Percentiles rank a stretch among this genome's conserved stretches.
phyloP scores from a whole-genome alignment of 2,797 vertebrate genomes.

The Muscicapa comitata region DNA sequence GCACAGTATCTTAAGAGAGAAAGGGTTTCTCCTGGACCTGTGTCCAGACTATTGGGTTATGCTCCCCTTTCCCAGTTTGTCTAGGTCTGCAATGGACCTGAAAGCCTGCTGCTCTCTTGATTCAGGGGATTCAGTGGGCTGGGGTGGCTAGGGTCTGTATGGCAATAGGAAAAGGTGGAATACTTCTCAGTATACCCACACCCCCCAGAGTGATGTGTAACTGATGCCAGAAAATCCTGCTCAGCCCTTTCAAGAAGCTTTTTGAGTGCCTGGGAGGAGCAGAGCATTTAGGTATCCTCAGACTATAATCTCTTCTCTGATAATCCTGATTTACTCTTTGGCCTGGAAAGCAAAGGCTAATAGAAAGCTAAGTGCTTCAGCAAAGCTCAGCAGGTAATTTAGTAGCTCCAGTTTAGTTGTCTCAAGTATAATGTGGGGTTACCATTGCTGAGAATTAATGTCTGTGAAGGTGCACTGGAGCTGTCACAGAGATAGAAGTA shows the following conservation, averaged over 20 bases:
- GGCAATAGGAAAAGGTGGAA: not conserved
- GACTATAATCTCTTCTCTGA: conserved; percentile 11
- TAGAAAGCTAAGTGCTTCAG: not conserved
- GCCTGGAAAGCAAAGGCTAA: conserved; percentile 15
- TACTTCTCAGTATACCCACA: not conserved
- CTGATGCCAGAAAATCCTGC: conserved; percentile 36
- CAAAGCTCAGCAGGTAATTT: conserved; percentile 11
- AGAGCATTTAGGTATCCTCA: not conserved
- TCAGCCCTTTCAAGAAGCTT: not conserved
- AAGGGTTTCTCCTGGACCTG: not conserved
- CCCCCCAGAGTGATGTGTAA: not conserved
- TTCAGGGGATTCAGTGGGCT: not conserved
- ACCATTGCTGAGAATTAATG: not conserved
- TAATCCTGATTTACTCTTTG: conserved; percentile 47
- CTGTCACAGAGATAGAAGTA: not conserved
- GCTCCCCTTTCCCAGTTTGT: not conserved
- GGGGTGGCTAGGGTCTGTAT: not conserved
- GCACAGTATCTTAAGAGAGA: accelerated
- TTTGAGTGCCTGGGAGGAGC: not conserved
- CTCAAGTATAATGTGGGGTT: not conserved
- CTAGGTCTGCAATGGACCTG: not conserved
- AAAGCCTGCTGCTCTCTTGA: not conserved
- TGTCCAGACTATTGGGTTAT: accelerated
- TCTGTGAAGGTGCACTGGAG: not conserved
- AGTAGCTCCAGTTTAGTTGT: not conserved